These are phyloP conservation scores for Conomelus anceps DNA, from an alignment of 2,888 invertebrate species.

Conservation along the genomic window DNA sequence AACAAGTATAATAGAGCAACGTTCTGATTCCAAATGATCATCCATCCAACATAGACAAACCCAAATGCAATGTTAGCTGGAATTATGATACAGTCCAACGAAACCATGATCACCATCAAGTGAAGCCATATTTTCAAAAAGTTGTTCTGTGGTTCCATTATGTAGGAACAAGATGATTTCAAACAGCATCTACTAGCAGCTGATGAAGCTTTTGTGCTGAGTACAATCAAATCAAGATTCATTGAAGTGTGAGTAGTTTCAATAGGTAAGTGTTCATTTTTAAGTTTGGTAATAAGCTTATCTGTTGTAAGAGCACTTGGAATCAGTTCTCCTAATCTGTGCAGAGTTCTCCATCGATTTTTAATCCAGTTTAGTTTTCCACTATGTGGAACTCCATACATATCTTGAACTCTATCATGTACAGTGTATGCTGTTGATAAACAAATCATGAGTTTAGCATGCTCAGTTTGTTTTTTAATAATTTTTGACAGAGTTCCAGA, in stretches of 20 bases:
- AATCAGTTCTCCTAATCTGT: background rate
- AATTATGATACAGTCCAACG: background rate
- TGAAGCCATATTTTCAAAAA: background rate
- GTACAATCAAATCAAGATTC: background rate
- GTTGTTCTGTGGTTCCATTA: background rate
- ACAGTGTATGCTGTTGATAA: background rate
- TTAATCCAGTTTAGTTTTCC: constrained; percentile 2
- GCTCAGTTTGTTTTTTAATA: background rate
- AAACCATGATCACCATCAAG: background rate
- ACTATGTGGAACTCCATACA: background rate
- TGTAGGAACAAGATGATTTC: background rate
- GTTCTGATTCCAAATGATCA: background rate
- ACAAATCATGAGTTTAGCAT: background rate
- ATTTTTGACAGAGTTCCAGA: background rate
- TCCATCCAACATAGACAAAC: background rate
- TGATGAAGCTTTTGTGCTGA: background rate
- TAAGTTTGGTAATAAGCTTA: background rate
- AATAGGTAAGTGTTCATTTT: background rate
- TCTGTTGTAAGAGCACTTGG: background rate
- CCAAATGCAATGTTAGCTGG: background rate
- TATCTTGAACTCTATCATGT: background rate
- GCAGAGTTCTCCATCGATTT: background rate
- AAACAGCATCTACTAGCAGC: background rate
- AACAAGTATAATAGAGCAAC: background rate
- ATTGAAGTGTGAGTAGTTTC: background rate